Evolutionary conservation across 2,113 vertebrate genomes (phyloP), one percentile per base, ranked within the genome.

Genomic region (Albula glossodonta): DNA sequence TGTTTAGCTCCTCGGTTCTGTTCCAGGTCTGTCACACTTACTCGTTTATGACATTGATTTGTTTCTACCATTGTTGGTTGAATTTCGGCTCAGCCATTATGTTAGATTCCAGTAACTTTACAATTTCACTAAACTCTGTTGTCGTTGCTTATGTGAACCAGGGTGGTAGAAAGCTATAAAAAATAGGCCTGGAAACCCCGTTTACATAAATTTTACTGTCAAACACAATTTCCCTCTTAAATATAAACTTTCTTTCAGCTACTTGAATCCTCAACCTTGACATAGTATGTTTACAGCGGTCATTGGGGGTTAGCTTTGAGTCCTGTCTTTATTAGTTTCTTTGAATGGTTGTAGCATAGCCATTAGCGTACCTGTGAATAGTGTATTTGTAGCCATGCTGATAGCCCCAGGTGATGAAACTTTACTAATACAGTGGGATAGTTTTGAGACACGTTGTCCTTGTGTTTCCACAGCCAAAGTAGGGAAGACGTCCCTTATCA

Each of bases 401-500:
- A 9, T 5, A n/a, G 7, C n/a, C 63, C 22, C 4, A n/a, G 22
- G 70, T 25, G 70, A 66, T 66, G 17, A 66, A 1, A 66, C 8
- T 11, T 60, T 11, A 60, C 57, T 60, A 60, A 22, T 66, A 22
- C 9, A 1, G 0, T 31, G n/a, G n/a, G 70, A 41, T 41, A 41
- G 31, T 41, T 74, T 74, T 31, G 66, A 74, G 66, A 56, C 10
- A 52, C 31, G 63, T 17, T 81, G 78, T 19, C 56, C 60, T 82
- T 89, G 90, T 94, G 83, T 94, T 89, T 93, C 92, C 88, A 81
- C 96, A 99, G 98, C 98, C 92, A 98, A 98, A 95, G 98, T 99
- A 93, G 98, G 98, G 91, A 99, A 99, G 95, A 99, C 98, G 0
- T 99, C 98, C 8, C 93, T 99, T 88, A 99, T 99, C 87, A 99